Evolutionary conservation across 2,113 vertebrate species (phyloP), one percentile per base, ranked within the genome.

Genomic region (Erinaceus europaeus): DNA sequence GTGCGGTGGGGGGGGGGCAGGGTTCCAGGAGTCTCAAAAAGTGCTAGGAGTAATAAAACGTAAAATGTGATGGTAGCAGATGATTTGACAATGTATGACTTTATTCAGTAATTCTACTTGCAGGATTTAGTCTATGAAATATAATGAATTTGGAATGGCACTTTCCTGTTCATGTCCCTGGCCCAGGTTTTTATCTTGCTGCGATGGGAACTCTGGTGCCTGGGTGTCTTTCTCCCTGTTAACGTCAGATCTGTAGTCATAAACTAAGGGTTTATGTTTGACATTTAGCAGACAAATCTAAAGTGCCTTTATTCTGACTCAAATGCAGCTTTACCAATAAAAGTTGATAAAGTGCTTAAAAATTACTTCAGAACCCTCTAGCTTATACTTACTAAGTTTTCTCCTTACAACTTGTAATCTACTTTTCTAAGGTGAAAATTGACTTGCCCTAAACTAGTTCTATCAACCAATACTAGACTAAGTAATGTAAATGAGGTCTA

Each of bases 401-500:
- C 23, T 80, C 90, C 42, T 20, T 85, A 69, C 21, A 81, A 75
- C 83, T 88, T 86, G 42, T 68, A 78, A 29, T 77, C 78, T 80
- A 83, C n/a, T n/a, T 90, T 87, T 86, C 62, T 68, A 86, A 92
- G 72, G 79, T 65, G 94, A 88, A 88, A 93, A 48, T 85, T 27
- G 6, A 75, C 84, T 96, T 93, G 95, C 91, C 91, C 92, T 91
- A 82, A 90, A 90, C 78, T 84, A 52, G 75, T 85, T 62, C 87
- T 0, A 6, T 48, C 67, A 89, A 96, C 92, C 94, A 93, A 86
- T 84, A 87, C 79, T 88, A 88, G 74, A 73, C 17, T 64, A 67
- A 93, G 85, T 83, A 95, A 93, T 96, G 94, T 94, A 94, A 91
- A 96, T 93, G 93, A 91, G 94, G 93, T 84, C 96, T 94, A 96